Percentiles rank a stretch among this genome's conserved stretches.
These are phyloP conservation scores for Oophaga sylvatica DNA, from an alignment of 2,797 vertebrate species.

Conservation along the genomic window DNA sequence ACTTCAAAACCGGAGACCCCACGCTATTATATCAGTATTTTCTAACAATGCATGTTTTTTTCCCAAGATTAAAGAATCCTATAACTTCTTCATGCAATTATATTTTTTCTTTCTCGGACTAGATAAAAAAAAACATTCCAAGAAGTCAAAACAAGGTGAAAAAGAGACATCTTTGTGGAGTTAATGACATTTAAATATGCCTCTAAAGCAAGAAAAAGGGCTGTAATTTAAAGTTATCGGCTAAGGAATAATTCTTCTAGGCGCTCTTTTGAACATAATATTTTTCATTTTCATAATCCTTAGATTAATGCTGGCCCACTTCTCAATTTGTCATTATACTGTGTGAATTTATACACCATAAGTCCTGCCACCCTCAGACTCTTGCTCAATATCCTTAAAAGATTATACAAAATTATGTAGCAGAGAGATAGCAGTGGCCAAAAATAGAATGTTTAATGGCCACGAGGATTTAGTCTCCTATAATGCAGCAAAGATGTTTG, in stretches of 20 bases:
- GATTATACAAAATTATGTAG: constrained; percentile 66
- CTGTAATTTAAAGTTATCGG: constrained; percentile 52
- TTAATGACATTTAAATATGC: constrained; percentile 47
- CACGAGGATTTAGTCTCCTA: constrained; percentile 61
- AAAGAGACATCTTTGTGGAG: constrained; percentile 13
- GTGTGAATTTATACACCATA: constrained; percentile 62
- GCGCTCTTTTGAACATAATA: constrained; percentile 48
- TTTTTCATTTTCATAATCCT: constrained; percentile 62
- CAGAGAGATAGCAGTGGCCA: constrained; percentile 52
- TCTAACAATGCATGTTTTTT: too few species aligned
- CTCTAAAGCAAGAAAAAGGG: constrained; percentile 3
- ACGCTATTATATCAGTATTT: neutral
- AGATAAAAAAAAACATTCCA: neutral
- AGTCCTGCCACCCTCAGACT: constrained; percentile 58
- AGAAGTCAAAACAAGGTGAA: constrained; percentile 15
- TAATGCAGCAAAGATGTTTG: constrained; percentile 38
- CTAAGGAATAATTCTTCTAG: constrained; percentile 44
- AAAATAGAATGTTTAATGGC: constrained; percentile 62
- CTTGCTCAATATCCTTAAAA: constrained; percentile 59
- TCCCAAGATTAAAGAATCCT: too few species aligned
- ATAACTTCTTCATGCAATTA: too few species aligned
- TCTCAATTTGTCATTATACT: constrained; percentile 59
- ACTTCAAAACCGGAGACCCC: neutral
- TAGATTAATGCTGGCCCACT: constrained; percentile 66
- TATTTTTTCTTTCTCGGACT: too few species aligned